These are phyloP conservation scores for Sarcophaga carnaria DNA, from an alignment of 2,888 invertebrate genomes.

Conservation along the genomic window DNA sequence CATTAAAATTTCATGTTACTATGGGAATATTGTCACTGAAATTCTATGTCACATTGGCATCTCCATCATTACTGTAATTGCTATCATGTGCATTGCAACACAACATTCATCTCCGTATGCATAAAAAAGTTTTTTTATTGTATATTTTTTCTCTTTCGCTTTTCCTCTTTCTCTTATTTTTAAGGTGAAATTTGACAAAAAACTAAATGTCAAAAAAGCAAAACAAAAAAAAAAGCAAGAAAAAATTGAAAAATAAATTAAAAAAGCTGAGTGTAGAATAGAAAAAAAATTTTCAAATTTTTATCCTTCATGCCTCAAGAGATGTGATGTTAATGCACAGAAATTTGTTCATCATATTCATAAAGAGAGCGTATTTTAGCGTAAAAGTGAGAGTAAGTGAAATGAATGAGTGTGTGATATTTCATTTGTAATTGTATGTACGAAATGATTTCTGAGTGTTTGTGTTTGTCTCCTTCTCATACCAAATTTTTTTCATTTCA, in stretches of 20 bases:
- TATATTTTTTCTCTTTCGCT: not conserved
- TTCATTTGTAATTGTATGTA: slow-evolving; percentile 27
- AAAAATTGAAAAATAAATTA: no score
- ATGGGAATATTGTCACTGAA: slow-evolving; percentile 23
- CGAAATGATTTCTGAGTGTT: not conserved
- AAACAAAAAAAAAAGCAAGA: no score
- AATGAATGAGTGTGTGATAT: slow-evolving; percentile 20
- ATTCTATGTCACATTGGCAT: slow-evolving; percentile 19
- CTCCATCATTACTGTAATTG: slow-evolving; percentile 64
- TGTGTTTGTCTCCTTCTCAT: not conserved
- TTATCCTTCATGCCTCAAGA: slow-evolving; percentile 66
- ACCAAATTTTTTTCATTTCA: not conserved
- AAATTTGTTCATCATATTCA: slow-evolving; percentile 26
- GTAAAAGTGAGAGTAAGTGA: slow-evolving; percentile 31
- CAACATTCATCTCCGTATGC: slow-evolving; percentile 14
- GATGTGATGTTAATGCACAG: slow-evolving; percentile 62
- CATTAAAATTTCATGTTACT: slow-evolving; percentile 4
- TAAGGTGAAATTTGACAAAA: slow-evolving; percentile 21
- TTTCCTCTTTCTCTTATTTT: not conserved
- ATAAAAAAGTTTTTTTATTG: not conserved
- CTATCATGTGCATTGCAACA: slow-evolving; percentile 50
- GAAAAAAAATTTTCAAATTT: slow-evolving; percentile 45
- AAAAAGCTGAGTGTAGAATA: not conserved
- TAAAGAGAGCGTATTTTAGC: slow-evolving; percentile 38
- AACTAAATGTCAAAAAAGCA: not conserved